Conservation (phyloP, 2,888 invertebrate species). For the Tanytarsus gracilentus region DNA sequence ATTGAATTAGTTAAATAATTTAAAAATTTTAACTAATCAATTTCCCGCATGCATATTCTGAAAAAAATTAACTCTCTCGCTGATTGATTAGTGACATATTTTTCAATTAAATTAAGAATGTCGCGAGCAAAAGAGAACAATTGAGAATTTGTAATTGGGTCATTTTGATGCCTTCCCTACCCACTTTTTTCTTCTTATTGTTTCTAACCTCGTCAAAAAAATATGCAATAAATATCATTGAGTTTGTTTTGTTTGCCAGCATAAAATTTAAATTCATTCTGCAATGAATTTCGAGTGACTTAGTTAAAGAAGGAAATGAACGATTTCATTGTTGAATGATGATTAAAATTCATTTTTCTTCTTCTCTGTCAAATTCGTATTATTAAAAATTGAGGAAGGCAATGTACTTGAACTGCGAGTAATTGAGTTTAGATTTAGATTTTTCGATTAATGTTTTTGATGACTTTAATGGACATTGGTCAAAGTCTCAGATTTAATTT, state of each 20-base stretch:
- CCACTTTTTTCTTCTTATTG: background rate
- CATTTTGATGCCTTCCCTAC: slow-evolving; percentile 7
- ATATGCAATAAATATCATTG: background rate
- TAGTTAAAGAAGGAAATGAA: slow-evolving; percentile 11
- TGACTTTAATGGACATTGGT: too few species aligned
- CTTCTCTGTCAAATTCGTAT: too few species aligned
- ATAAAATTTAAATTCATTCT: background rate
- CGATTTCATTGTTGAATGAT: slow-evolving; percentile 26
- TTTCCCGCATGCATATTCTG: background rate
- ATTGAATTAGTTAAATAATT: background rate
- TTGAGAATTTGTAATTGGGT: slow-evolving; percentile 5
- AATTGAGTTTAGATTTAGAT: too few species aligned
- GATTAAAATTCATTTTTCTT: too few species aligned
- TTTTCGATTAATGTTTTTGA: too few species aligned
- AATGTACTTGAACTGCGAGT: too few species aligned
- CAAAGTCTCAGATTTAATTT: too few species aligned
- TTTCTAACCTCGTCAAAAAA: background rate
- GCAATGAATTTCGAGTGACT: background rate
- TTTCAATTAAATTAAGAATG: slow-evolving; percentile 8
- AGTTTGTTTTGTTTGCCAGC: slow-evolving; percentile 6
- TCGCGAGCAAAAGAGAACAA: background rate
- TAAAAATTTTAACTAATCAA: background rate
- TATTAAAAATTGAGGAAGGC: too few species aligned
- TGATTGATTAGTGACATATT: slow-evolving; percentile 12
- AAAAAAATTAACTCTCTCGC: too few species aligned